Conservation (phyloP, 2,888 invertebrate species). For the Chirona hameri region DNA sequence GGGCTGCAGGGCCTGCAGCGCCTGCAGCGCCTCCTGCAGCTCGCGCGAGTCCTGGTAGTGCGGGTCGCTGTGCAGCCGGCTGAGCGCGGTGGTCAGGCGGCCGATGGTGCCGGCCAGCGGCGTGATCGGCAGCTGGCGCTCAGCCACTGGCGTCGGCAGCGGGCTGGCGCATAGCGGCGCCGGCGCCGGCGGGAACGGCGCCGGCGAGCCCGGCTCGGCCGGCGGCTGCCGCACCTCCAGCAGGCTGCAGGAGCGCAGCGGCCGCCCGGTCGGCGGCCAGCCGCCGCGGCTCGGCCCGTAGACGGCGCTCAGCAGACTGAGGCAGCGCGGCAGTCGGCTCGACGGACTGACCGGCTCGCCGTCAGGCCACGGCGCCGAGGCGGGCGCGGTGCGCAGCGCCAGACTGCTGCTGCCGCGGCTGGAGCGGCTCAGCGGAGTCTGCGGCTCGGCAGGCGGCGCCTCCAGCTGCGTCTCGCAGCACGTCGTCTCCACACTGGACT, state of each 20-base stretch:
- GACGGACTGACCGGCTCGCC: background rate
- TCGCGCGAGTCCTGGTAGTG: background rate
- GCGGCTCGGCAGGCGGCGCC: background rate
- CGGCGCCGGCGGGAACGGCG: background rate
- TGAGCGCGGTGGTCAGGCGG: background rate
- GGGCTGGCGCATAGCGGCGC: background rate
- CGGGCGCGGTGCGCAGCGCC: background rate
- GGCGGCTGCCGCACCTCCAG: background rate
- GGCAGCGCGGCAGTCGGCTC: background rate
- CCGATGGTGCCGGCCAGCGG: background rate
- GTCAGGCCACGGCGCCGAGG: background rate
- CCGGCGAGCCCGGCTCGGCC: background rate
- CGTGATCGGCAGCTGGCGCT: background rate
- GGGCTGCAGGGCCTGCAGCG: background rate
- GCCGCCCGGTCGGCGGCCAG: background rate
- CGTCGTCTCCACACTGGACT: background rate
- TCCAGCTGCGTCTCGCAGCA: background rate
- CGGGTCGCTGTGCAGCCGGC: background rate
- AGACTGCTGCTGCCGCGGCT: background rate
- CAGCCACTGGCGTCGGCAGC: background rate
- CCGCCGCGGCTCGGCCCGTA: background rate
- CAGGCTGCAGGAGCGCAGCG: slow-evolving; percentile 1
- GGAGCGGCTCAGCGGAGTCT: background rate
- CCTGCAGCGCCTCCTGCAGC: slow-evolving; percentile 9
- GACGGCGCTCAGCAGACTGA: background rate